These are phyloP conservation scores for Orbicella faveolata DNA, from an alignment of 64 coral and sea anemone genomes.

Conservation along the genomic window DNA sequence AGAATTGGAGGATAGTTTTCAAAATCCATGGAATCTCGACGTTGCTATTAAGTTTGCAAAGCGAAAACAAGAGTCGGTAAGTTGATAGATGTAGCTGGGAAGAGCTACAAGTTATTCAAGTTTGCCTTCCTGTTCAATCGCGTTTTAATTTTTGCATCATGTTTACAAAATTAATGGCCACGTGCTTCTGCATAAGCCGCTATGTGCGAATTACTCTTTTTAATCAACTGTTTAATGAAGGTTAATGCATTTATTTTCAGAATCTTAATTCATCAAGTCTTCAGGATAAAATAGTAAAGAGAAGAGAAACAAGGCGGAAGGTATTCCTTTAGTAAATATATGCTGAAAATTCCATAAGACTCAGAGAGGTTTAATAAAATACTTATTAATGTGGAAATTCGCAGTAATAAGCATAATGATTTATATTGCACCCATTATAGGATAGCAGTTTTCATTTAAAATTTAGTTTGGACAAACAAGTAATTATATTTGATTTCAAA, in stretches of 20 bases:
- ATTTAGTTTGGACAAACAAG: too few species aligned
- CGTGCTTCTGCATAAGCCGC: background rate
- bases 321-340: background rate
- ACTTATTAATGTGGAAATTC: too few species aligned
- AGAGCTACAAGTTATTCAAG: background rate
- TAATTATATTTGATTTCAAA: too few species aligned
- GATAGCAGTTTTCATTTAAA: too few species aligned
- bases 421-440: too few species aligned
- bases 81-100: background rate
- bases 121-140: background rate
- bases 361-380: too few species aligned
- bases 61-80: conserved; percentile 21
- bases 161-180: background rate
- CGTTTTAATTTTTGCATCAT: background rate
- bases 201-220: too few species aligned
- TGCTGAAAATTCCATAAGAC: too few species aligned
- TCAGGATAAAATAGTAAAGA: conserved; percentile 73
- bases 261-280: conserved; percentile 21
- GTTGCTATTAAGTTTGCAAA: conserved; percentile 10
- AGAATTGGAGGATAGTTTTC: background rate
- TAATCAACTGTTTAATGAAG: background rate
- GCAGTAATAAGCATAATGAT: too few species aligned
- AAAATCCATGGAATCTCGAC: conserved; percentile 29
- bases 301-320: conserved; percentile 58
- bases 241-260: background rate